Conservation (phyloP, 2,888 invertebrate genomes). For the Hypolimnas misippus region DNA sequence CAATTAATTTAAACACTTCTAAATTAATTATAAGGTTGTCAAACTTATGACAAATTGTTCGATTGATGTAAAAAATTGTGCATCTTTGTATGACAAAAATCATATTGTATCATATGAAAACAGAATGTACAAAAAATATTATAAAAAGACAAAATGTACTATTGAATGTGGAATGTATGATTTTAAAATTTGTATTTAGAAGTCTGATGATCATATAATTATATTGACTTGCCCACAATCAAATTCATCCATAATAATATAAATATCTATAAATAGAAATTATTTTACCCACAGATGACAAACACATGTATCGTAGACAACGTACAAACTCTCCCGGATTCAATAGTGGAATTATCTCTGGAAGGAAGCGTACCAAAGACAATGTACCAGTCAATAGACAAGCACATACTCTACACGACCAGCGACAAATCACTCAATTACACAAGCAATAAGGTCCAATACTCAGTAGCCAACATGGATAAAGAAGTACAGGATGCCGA, state of each 20-base stretch:
- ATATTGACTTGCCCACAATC: too few relatives aligned
- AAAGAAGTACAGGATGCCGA: slow-evolving; percentile 58
- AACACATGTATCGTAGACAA: slow-evolving; percentile 77
- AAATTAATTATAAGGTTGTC: too few relatives aligned
- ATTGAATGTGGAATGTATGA: too few relatives aligned
- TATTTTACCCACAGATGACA: slow-evolving; percentile 61
- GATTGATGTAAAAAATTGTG: too few relatives aligned
- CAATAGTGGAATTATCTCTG: slow-evolving; percentile 76
- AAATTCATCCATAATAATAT: not conserved
- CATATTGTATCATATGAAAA: too few relatives aligned
- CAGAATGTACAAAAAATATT: too few relatives aligned
- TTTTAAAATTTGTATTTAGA: too few relatives aligned
- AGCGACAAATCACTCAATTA: slow-evolving; percentile 67
- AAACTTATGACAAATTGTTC: too few relatives aligned
- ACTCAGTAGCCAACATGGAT: slow-evolving; percentile 69
- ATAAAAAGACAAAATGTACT: too few relatives aligned
- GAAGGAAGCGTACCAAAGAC: slow-evolving; percentile 76
- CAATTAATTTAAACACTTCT: too few relatives aligned
- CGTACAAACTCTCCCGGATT: slow-evolving; percentile 72
- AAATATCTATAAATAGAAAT: not conserved
- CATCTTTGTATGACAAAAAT: too few relatives aligned
- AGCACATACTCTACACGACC: slow-evolving; percentile 69
- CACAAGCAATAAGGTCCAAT: slow-evolving; percentile 65
- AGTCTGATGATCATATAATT: too few relatives aligned
- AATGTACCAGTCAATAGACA: slow-evolving; percentile 74